A percentile compares a stretch with the other conserved stretches of the same genome.
Conservation (phyloP, 1,140 invertebrate genomes). For the Panagrolaimus sp. region DNA sequence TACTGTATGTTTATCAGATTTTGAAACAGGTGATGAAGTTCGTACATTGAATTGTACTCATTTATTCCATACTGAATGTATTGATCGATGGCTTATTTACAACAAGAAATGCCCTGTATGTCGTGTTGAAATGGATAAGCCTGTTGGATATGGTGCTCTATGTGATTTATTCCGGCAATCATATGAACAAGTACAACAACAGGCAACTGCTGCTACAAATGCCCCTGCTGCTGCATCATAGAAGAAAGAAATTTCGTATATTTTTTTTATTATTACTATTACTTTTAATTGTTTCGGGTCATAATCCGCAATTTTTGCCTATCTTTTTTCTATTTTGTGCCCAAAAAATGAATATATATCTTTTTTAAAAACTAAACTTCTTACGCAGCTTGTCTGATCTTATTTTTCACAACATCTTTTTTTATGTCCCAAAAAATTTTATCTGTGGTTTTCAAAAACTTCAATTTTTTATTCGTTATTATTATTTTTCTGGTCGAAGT, state of each 20-base stretch:
- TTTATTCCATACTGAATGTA: conserved; percentile 77
- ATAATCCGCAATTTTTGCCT: background rate
- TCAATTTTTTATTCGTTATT: background rate
- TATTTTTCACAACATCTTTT: too few relatives aligned
- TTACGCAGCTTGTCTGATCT: background rate
- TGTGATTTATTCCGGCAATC: background rate
- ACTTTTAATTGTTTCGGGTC: conserved; percentile 2
- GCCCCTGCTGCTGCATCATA: background rate
- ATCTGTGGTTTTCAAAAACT: background rate
- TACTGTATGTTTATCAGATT: conserved; percentile 82
- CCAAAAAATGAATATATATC: background rate
- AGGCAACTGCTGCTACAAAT: background rate
- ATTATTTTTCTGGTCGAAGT: conserved; percentile 1
- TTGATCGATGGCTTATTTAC: conserved; percentile 84
- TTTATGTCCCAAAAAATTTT: background rate
- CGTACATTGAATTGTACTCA: conserved; percentile 88
- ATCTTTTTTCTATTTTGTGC: background rate
- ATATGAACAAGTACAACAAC: background rate
- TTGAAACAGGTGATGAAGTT: conserved; percentile 79
- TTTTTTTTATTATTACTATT: conserved; percentile 6
- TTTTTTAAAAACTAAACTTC: background rate
- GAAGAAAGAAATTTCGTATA: background rate
- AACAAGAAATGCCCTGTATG: conserved; percentile 92
- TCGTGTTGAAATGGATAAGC: conserved; percentile 77
- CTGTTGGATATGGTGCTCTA: background rate